Conservation (phyloP, 2,113 vertebrate genomes). For the Emydura subglobosa region DNA sequence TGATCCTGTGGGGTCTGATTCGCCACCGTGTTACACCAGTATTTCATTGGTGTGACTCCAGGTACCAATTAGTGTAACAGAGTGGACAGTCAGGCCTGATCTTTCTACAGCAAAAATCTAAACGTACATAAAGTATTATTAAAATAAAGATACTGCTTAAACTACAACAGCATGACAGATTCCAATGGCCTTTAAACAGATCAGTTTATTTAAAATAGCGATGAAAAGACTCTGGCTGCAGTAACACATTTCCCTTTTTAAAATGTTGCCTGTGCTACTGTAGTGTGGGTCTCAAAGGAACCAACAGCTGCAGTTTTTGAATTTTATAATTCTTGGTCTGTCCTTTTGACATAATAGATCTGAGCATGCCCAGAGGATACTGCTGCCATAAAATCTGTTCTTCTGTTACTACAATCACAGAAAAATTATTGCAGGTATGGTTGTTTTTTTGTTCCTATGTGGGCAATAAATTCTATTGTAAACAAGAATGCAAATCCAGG, state of each 20-base stretch:
- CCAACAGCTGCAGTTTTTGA: slow-evolving; percentile 41
- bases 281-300: slow-evolving; percentile 37
- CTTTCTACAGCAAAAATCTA: slow-evolving; percentile 38
- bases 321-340: slow-evolving; percentile 43
- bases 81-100: slow-evolving; percentile 43
- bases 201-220: slow-evolving; percentile 52
- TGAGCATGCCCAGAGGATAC: slow-evolving; percentile 13
- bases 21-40: slow-evolving; percentile 45
- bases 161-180: slow-evolving; percentile 50
- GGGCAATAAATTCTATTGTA: slow-evolving; percentile 41
- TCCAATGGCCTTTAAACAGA: slow-evolving; percentile 55
- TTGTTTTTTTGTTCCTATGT: slow-evolving; percentile 13
- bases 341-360: slow-evolving; percentile 15
- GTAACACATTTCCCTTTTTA: neutral
- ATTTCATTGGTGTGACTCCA: slow-evolving; percentile 53
- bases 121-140: slow-evolving; percentile 57
- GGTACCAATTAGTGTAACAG: slow-evolving; percentile 59
- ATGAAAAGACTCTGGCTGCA: slow-evolving; percentile 41
- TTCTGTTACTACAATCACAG: slow-evolving; percentile 40
- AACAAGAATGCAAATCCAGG: slow-evolving; percentile 9
- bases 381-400: slow-evolving; percentile 7
- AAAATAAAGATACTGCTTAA: neutral
- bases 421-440: neutral
- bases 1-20: slow-evolving; percentile 35
- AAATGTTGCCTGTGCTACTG: slow-evolving; percentile 22